Evolutionary conservation across 2,888 invertebrate species (phyloP).

Genomic region (Rhingia campestris): DNA sequence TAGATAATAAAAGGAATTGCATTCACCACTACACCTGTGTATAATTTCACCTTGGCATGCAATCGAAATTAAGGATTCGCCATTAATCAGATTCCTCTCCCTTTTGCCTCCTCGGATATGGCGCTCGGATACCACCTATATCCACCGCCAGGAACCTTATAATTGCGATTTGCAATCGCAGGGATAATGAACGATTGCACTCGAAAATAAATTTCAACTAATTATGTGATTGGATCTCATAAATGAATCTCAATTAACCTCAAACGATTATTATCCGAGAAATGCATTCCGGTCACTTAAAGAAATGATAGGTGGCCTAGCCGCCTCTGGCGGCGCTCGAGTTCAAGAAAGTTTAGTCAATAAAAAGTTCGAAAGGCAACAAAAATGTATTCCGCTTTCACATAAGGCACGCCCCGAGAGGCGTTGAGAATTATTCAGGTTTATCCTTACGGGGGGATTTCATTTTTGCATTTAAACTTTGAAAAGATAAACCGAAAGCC

Average conservation of each 20-base stretch:
- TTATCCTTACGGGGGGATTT: background rate
- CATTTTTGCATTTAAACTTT: background rate
- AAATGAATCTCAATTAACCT: constrained; percentile 42
- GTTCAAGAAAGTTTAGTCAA: constrained; percentile 9
- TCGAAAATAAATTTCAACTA: constrained; percentile 36
- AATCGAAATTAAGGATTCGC: constrained; percentile 60
- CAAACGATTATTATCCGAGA: constrained; percentile 18
- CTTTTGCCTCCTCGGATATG: background rate
- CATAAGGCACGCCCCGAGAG: background rate
- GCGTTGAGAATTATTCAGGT: constrained; percentile 1
- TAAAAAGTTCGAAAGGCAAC: background rate
- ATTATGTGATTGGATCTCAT: constrained; percentile 43
- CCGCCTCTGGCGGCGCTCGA: background rate
- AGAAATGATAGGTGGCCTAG: background rate
- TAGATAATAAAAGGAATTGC: constrained; percentile 52
- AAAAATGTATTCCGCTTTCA: background rate
- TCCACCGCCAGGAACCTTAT: constrained; percentile 22
- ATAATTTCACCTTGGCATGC: constrained; percentile 61
- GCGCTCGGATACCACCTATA: too few relatives aligned
- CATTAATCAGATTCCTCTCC: constrained; percentile 31
- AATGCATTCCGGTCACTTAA: constrained; percentile 19
- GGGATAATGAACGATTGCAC: constrained; percentile 41
- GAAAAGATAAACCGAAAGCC: background rate
- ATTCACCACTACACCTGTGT: constrained; percentile 1
- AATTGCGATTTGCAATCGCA: constrained; percentile 26